Conservation (phyloP, 2,888 invertebrate genomes). For the Pheosia gnoma region DNA sequence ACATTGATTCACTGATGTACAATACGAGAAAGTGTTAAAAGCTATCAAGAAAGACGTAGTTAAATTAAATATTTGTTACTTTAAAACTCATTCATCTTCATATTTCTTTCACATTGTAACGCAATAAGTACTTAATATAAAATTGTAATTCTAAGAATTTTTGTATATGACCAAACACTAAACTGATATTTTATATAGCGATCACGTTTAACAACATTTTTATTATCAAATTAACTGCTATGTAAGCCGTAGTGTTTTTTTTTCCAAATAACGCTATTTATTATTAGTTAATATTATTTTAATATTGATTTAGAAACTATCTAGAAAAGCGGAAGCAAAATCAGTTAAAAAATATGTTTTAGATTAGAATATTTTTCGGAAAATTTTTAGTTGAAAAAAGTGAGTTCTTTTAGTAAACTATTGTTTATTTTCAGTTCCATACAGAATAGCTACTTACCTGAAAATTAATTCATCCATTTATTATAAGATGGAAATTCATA, state of each 20-base stretch:
- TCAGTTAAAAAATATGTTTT: too few relatives aligned
- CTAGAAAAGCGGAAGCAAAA: too few relatives aligned
- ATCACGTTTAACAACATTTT: constrained; percentile 26
- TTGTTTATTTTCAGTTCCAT: neutral
- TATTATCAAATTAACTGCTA: constrained; percentile 26
- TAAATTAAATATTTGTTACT: too few relatives aligned
- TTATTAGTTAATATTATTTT: constrained; percentile 18
- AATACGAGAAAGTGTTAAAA: too few relatives aligned
- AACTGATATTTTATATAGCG: constrained; percentile 39
- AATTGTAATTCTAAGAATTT: constrained; percentile 31
- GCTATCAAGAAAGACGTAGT: too few relatives aligned
- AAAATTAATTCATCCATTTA: too few relatives aligned
- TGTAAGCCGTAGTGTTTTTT: constrained; percentile 44
- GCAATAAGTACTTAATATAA: constrained; percentile 11
- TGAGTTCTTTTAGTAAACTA: neutral
- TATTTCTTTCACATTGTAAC: constrained; percentile 20
- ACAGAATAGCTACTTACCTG: neutral
- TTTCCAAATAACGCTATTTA: constrained; percentile 38
- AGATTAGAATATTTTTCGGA: too few relatives aligned
- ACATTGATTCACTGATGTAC: too few relatives aligned
- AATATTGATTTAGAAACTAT: constrained; percentile 5
- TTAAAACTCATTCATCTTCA: neutral
- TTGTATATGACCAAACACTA: constrained; percentile 54
- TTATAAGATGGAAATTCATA: too few relatives aligned
- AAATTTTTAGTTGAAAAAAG: too few relatives aligned